Evolutionary conservation across 2,888 invertebrate genomes (phyloP).

Genomic region (Ophioninae sp.): DNA sequence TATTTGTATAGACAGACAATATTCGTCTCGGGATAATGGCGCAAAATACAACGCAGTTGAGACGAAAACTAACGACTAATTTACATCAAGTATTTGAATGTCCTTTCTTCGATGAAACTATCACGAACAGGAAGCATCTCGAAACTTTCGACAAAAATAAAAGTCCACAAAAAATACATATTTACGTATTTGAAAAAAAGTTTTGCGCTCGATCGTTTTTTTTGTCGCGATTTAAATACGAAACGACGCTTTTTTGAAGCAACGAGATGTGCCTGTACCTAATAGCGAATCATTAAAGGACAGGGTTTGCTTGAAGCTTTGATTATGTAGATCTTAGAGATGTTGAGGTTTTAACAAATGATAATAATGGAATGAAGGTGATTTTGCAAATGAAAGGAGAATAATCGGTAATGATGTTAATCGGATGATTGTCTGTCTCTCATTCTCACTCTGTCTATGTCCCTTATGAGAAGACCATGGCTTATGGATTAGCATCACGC

Average conservation of each 20-base stretch:
- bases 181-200: background rate
- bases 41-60: constrained; percentile 57
- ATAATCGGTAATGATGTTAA: constrained; percentile 53
- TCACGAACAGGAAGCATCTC: constrained; percentile 1
- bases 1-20: constrained; percentile 56
- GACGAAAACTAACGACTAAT: constrained; percentile 55
- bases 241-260: constrained; percentile 3
- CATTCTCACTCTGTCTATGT: constrained; percentile 44
- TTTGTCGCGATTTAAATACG: background rate
- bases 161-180: background rate
- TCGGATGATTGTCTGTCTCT: constrained; percentile 63
- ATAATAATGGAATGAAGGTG: constrained; percentile 59
- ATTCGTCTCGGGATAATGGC: constrained; percentile 53
- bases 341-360: constrained; percentile 6
- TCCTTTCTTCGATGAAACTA: constrained; percentile 47
- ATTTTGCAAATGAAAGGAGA: constrained; percentile 38
- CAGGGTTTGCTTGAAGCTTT: constrained; percentile 12
- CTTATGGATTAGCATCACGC: constrained; percentile 60
- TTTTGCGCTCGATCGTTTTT: background rate
- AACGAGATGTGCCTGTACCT: constrained; percentile 15
- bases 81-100: constrained; percentile 52
- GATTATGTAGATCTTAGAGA: constrained; percentile 31
- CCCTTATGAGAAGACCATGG: constrained; percentile 57
- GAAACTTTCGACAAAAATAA: background rate
- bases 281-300: constrained; percentile 26